Conservation (phyloP, 2,888 invertebrate species). For the Agrypnus murinus region DNA sequence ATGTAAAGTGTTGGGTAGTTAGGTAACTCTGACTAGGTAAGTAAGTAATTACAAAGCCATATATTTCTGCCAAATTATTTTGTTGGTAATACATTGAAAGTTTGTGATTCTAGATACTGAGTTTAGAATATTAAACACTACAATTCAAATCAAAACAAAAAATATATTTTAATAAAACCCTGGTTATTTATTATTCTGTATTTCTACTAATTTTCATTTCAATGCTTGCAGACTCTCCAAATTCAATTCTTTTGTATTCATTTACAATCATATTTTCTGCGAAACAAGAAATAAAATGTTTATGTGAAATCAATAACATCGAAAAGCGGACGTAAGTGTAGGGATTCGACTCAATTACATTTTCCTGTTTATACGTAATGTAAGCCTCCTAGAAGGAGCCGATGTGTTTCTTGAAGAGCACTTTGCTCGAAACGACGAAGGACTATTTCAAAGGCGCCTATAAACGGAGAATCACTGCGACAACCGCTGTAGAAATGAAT, state of each 20-base stretch:
- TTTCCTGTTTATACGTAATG: constrained; percentile 60
- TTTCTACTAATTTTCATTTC: too few relatives aligned
- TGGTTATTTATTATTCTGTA: too few relatives aligned
- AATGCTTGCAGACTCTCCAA: too few relatives aligned
- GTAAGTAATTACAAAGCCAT: too few relatives aligned
- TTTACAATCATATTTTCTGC: constrained; percentile 29
- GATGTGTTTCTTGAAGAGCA: constrained; percentile 47
- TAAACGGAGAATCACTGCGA: constrained; percentile 59
- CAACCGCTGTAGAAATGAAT: constrained; percentile 54
- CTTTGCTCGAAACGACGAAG: constrained; percentile 46
- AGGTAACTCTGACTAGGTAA: too few relatives aligned
- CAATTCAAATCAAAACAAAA: too few relatives aligned
- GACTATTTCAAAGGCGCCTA: constrained; percentile 58
- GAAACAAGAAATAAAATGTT: constrained; percentile 35
- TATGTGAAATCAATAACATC: constrained; percentile 49
- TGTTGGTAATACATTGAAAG: too few relatives aligned
- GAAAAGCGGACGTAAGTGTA: constrained; percentile 45
- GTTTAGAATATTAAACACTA: too few relatives aligned
- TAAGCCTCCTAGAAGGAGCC: constrained; percentile 50
- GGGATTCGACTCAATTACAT: constrained; percentile 58
- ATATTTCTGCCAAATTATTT: too few relatives aligned
- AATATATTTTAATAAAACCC: too few relatives aligned
- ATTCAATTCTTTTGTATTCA: not conserved
- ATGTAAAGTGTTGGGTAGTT: too few relatives aligned
- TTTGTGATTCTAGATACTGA: too few relatives aligned